Base-by-base conservation (phyloP, 2,113 vertebrate genomes). In the Aphelocoma coerulescens region DNA sequence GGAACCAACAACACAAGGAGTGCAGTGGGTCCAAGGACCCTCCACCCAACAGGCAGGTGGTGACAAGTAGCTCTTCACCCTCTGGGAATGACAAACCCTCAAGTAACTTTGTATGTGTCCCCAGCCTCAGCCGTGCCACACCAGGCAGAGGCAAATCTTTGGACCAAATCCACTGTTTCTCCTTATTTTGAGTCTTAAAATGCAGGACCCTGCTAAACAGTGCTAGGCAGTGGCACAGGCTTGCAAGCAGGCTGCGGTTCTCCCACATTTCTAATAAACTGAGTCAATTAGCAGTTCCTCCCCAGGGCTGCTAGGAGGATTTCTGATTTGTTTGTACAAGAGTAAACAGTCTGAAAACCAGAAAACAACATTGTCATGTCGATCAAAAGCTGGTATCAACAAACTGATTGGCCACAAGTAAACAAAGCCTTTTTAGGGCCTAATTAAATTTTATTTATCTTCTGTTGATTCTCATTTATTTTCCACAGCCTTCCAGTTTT, bases 391-490 rank as follows among this genome's bases (percentile, higher is more conserved):
- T 82, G 49, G 9, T 33, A 76, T 77, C 62, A 91, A 62, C 66
- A 83, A 73, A 62, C 43, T 55, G 62, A 13, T 66, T 76, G 10
- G 18, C 26, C 65, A 35, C n/a, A 58, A 33, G 13, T 84, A 94
- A 94, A 94, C 52, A 80, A 90, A 91, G 35, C 26, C 41, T 72
- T 93, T 92, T 79, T 58, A 82, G 41, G 65, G 11, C 14, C 28
- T 93, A 61, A 57, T 21, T 55, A 61, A 46, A 77, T 72, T 69
- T 55, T 77, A 44, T 93, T 67, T 94, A 20, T 88, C 26, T 78
- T 84, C 44, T 59, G 19, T 33, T 76, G 20, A 17, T 57, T 85
- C 58, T 86, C 28, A n/a, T 89, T 88, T 91, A 17, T 87, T 95
- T 81, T 48, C n/a, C 37, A 44, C 19, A 46, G 43, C 2, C 27